A percentile compares a stretch with the other conserved stretches of the same genome.
Evolutionary conservation across 2,888 invertebrate genomes (phyloP).

Genomic region (Terebella lapidaria): DNA sequence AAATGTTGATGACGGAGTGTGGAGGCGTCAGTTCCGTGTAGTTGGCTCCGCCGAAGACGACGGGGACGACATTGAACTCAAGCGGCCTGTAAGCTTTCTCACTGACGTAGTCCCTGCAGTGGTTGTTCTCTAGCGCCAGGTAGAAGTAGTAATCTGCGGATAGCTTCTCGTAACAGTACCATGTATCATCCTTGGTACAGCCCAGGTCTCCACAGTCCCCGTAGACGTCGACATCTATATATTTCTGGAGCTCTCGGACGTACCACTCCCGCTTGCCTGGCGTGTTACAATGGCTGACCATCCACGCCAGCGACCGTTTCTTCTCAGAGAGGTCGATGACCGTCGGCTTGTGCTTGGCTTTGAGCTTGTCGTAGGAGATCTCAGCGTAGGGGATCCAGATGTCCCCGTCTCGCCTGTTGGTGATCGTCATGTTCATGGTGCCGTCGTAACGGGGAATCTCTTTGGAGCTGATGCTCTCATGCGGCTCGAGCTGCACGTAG

Average conservation of each 20-base stretch:
- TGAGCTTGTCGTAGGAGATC: neutral
- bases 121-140: neutral
- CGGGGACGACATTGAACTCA: neutral
- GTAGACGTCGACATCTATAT: constrained; percentile 6
- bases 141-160: neutral
- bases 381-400: constrained; percentile 24
- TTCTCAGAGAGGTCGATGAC: neutral
- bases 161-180: neutral
- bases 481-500: constrained; percentile 1
- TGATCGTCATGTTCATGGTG: constrained; percentile 30
- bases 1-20: neutral
- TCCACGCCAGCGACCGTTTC: neutral
- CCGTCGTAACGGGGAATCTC: constrained; percentile 4
- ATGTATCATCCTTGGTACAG: neutral
- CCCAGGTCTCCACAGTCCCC: constrained; percentile 1
- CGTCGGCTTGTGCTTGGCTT: neutral
- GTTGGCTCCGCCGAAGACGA: constrained; percentile 2
- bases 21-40: neutral
- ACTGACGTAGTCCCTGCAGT: neutral
- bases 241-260: constrained; percentile 1
- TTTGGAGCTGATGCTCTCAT: neutral
- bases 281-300: constrained; percentile 6
- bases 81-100: neutral
- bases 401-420: constrained; percentile 28
- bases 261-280: neutral